These are phyloP conservation scores for Cherax quadricarinatus DNA, from an alignment of 1,140 invertebrate genomes.

Conservation along the genomic window DNA sequence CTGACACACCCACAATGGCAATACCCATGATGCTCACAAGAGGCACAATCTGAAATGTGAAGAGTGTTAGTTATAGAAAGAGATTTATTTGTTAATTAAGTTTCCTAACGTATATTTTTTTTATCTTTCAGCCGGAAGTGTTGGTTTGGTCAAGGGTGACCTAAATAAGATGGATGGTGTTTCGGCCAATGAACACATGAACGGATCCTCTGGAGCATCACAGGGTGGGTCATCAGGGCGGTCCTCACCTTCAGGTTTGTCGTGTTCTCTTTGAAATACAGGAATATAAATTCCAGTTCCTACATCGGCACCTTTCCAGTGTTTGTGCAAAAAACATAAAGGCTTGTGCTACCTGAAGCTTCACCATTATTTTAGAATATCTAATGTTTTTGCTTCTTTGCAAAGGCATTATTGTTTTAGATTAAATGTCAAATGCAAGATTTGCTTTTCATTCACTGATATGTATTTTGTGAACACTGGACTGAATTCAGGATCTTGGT, in stretches of 20 bases:
- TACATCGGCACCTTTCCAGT: too few relatives aligned
- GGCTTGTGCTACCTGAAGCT: too few relatives aligned
- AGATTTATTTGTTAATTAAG: not conserved
- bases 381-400: too few relatives aligned
- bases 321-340: too few relatives aligned
- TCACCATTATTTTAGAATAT: too few relatives aligned
- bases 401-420: too few relatives aligned
- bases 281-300: too few relatives aligned
- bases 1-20: conserved; percentile 38
- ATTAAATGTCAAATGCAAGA: too few relatives aligned
- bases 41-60: conserved; percentile 45
- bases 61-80: not conserved
- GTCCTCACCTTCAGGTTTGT: conserved; percentile 68
- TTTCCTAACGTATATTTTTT: conserved; percentile 1
- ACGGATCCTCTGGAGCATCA: conserved; percentile 66
- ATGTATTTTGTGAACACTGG: too few relatives aligned
- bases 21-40: conserved; percentile 51
- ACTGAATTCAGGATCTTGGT: not conserved
- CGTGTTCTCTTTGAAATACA: not conserved
- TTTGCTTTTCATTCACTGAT: too few relatives aligned
- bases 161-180: conserved; percentile 62
- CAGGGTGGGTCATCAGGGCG: conserved; percentile 70
- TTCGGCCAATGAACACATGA: conserved; percentile 56
- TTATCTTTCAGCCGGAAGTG: conserved; percentile 59
- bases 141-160: conserved; percentile 61